Evolutionary conservation across 2,797 vertebrate species (phyloP).

Genomic region (Phataginus tricuspis): DNA sequence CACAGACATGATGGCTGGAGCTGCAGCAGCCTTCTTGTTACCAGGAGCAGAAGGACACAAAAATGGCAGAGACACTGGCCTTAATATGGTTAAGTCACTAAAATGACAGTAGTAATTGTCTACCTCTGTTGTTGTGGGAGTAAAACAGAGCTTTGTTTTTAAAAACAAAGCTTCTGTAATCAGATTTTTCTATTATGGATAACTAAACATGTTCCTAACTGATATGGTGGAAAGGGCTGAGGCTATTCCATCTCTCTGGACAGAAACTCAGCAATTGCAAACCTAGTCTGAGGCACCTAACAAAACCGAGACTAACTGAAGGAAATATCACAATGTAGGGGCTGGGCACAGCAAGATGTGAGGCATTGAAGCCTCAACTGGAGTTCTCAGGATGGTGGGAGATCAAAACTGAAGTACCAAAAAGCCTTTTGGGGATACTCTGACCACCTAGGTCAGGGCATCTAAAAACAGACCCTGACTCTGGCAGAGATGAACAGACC

Average conservation of each 20-base stretch:
- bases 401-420: background rate
- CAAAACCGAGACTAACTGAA: background rate
- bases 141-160: background rate
- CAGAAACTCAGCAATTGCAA: background rate
- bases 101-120: background rate
- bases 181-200: background rate
- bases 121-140: background rate
- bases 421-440: background rate
- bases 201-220: background rate
- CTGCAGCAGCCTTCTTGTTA: background rate
- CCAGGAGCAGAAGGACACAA: background rate
- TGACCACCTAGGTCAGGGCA: background rate
- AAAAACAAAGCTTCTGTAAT: background rate
- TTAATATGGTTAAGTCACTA: background rate
- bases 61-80: background rate
- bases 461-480: background rate
- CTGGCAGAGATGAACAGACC: background rate
- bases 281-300: background rate
- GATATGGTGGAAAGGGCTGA: background rate
- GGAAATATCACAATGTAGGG: fast-evolving
- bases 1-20: background rate
- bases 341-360: background rate
- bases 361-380: background rate
- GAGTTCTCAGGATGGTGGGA: background rate
- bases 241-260: background rate